These are phyloP conservation scores for Epizoanthus scotinus DNA, from an alignment of 92 coral and sea anemone species.

Conservation along the genomic window DNA sequence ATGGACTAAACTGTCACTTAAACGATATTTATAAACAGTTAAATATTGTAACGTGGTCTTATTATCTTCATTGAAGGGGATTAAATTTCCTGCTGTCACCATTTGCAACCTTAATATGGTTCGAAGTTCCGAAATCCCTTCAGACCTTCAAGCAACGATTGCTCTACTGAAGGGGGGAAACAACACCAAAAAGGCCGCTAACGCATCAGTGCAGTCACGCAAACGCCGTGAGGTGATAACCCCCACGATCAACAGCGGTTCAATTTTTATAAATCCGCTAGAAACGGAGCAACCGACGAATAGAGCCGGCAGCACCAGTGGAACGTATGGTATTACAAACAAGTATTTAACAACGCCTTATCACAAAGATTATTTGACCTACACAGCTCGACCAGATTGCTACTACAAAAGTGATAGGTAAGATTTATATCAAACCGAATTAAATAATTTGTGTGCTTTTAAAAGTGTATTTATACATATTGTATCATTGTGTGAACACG, in stretches of 20 bases:
- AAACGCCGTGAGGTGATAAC: not conserved
- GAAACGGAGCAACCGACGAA: not conserved
- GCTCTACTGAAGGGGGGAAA: not conserved
- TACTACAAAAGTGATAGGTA: not conserved
- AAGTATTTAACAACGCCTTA: not conserved
- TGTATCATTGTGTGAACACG: too few species aligned
- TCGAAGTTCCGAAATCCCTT: conserved; percentile 25
- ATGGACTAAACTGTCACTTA: too few species aligned
- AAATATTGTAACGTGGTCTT: too few species aligned
- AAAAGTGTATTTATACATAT: too few species aligned
- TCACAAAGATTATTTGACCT: too few species aligned
- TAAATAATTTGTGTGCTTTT: too few species aligned
- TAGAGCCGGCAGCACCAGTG: not conserved
- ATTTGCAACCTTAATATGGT: conserved; percentile 25
- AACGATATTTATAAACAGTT: too few species aligned
- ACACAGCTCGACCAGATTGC: not conserved
- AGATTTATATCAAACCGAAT: not conserved
- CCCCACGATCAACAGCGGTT: not conserved
- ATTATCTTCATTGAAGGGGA: not conserved
- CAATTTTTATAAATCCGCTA: not conserved
- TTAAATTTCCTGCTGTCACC: conserved; percentile 24
- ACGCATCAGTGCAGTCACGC: not conserved
- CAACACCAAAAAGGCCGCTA: not conserved
- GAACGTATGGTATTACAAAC: too few species aligned
- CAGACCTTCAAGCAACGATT: not conserved